Conservation (phyloP, 2,888 invertebrate species). For the Andrena fulva region DNA sequence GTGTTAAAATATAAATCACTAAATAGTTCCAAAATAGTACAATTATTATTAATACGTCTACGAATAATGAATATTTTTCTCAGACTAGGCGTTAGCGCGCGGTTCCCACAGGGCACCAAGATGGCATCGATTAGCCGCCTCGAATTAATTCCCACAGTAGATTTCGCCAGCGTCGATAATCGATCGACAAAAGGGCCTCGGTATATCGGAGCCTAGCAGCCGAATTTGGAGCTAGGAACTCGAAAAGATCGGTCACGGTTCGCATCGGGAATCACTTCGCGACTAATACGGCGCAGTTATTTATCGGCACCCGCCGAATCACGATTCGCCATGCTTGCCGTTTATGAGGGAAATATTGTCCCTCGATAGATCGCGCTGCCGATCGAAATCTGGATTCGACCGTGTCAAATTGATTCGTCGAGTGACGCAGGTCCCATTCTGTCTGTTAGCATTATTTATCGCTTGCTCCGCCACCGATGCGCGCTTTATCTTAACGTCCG, state of each 20-base stretch:
- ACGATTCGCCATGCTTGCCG: slow-evolving; percentile 66
- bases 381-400: slow-evolving; percentile 72
- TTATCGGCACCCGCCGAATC: slow-evolving; percentile 67
- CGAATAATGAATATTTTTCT: neutral
- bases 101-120: slow-evolving; percentile 40
- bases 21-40: too few relatives aligned
- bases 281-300: slow-evolving; percentile 59
- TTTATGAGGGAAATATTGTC: slow-evolving; percentile 74
- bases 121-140: slow-evolving; percentile 12
- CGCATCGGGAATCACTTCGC: slow-evolving; percentile 24
- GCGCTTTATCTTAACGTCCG: neutral
- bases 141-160: slow-evolving; percentile 71
- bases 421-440: slow-evolving; percentile 32
- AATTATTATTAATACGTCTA: too few relatives aligned
- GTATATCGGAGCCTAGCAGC: slow-evolving; percentile 25
- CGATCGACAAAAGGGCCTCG: slow-evolving; percentile 56
- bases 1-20: too few relatives aligned
- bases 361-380: slow-evolving; percentile 70
- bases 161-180: slow-evolving; percentile 60
- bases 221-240: slow-evolving; percentile 25
- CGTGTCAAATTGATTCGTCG: slow-evolving; percentile 61
- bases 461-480: neutral
- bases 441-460: slow-evolving; percentile 4
- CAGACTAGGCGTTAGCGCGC: neutral
- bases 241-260: slow-evolving; percentile 57